Percentiles rank a stretch among this genome's conserved stretches.
Evolutionary conservation across 1,140 invertebrate genomes (phyloP).

Genomic region (Periplaneta americana): DNA sequence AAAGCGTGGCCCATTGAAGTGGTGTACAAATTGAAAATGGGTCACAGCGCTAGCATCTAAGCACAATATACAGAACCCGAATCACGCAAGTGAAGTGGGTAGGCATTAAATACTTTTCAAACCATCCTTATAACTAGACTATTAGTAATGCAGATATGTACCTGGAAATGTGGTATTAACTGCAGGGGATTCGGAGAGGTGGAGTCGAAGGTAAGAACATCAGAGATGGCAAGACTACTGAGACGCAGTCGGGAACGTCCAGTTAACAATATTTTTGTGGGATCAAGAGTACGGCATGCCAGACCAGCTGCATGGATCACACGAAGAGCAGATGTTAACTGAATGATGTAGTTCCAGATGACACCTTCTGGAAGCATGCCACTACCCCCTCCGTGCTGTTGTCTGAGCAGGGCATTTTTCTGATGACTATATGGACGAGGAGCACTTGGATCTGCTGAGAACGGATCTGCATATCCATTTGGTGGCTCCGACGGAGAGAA

Average conservation of each 20-base stretch:
- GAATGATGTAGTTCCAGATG: conserved; percentile 94
- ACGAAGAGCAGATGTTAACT: conserved; percentile 89
- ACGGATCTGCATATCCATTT: conserved; percentile 74
- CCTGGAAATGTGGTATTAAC: conserved; percentile 70
- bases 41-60: no score
- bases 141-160: no score
- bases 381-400: conserved; percentile 34
- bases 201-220: conserved; percentile 77
- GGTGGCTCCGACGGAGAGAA: conserved; percentile 61
- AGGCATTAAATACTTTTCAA: no score
- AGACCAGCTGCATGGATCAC: conserved; percentile 79
- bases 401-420: conserved; percentile 67
- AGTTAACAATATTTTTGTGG: conserved; percentile 84
- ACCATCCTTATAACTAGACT: no score
- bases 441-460: conserved; percentile 75
- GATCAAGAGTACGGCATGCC: conserved; percentile 71
- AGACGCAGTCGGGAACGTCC: conserved; percentile 57
- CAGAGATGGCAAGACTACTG: conserved; percentile 76
- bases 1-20: no score
- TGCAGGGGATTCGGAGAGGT: conserved; percentile 53
- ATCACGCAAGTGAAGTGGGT: no score
- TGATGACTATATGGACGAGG: conserved; percentile 77
- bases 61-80: no score
- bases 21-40: no score
- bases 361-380: conserved; percentile 80